A percentile compares a stretch with the other conserved stretches of the same genome.
Evolutionary conservation across 1,140 invertebrate genomes (phyloP).

Genomic region (Drosophila paulistorum): DNA sequence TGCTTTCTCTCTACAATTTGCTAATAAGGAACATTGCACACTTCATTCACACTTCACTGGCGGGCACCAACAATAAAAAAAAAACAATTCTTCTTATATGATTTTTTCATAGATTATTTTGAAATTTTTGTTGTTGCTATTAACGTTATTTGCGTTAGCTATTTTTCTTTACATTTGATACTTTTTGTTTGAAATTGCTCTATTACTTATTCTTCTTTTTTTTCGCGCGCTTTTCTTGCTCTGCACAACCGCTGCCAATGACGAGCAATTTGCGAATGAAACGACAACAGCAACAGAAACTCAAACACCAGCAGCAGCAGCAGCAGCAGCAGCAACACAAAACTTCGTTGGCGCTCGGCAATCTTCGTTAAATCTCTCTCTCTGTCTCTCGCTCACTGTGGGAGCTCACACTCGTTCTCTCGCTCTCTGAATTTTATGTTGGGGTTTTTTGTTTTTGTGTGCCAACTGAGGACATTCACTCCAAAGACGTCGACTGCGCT

Average conservation of each 20-base stretch:
- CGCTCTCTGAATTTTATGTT: slow-evolving; percentile 49
- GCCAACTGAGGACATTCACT: slow-evolving; percentile 82
- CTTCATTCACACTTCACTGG: slow-evolving; percentile 67
- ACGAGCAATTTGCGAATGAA: slow-evolving; percentile 83
- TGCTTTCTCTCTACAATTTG: slow-evolving; percentile 65
- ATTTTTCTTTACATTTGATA: slow-evolving; percentile 29
- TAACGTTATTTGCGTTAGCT: slow-evolving; percentile 43
- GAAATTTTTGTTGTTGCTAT: slow-evolving; percentile 47
- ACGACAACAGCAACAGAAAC: slow-evolving; percentile 53
- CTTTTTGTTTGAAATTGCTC: slow-evolving; percentile 34
- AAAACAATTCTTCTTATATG: slow-evolving; percentile 26
- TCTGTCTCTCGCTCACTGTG: slow-evolving; percentile 8
- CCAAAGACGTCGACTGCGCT: slow-evolving; percentile 56
- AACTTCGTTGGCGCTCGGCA: slow-evolving; percentile 28
- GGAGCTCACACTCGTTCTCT: background rate
- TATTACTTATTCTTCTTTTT: slow-evolving; percentile 31
- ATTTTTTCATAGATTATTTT: slow-evolving; percentile 35
- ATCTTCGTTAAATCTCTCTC: slow-evolving; percentile 5
- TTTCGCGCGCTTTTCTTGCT: slow-evolving; percentile 73
- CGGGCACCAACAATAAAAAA: slow-evolving; percentile 60
- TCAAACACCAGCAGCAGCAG: slow-evolving; percentile 27
- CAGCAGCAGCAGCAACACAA: slow-evolving; percentile 10
- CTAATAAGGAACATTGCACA: slow-evolving; percentile 80
- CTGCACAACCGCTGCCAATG: slow-evolving; percentile 77
- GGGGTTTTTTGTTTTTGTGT: slow-evolving; percentile 72